Percentiles rank a stretch among this genome's conserved stretches.
Conservation (phyloP, 1,140 invertebrate genomes). For the Drosophila parvula region DNA sequence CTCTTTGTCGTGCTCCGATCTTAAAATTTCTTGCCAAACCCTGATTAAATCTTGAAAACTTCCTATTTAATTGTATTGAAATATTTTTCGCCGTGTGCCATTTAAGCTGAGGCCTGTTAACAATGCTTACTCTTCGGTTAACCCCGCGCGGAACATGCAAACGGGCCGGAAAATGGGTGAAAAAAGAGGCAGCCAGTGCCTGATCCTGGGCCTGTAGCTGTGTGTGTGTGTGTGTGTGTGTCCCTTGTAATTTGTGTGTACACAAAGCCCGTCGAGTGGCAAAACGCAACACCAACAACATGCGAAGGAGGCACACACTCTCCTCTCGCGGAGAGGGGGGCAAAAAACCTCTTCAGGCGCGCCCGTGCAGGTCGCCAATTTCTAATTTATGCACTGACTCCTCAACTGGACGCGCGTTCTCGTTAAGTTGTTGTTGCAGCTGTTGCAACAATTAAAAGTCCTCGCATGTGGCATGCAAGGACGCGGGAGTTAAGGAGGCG, state of each 20-base stretch:
- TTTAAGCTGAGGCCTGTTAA: slow-evolving; percentile 65
- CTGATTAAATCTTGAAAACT: not conserved
- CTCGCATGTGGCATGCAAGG: slow-evolving; percentile 66
- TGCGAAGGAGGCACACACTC: slow-evolving; percentile 15
- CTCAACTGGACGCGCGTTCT: slow-evolving; percentile 71
- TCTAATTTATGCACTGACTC: slow-evolving; percentile 73
- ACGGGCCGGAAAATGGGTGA: slow-evolving; percentile 21
- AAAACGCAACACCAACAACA: slow-evolving; percentile 53
- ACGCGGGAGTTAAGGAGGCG: slow-evolving; percentile 34
- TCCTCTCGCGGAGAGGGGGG: not conserved
- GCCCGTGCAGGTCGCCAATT: slow-evolving; percentile 58
- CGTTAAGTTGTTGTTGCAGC: slow-evolving; percentile 46
- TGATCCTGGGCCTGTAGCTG: not conserved
- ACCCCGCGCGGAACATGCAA: slow-evolving; percentile 48
- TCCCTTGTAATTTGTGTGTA: slow-evolving; percentile 68
- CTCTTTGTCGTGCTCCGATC: not conserved
- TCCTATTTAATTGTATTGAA: not conserved
- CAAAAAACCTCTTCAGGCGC: slow-evolving; percentile 31
- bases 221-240: slow-evolving; percentile 21
- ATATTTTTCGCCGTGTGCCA: slow-evolving; percentile 24
- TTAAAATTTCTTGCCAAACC: not conserved
- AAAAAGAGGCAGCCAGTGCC: slow-evolving; percentile 1
- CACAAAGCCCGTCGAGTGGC: slow-evolving; percentile 59
- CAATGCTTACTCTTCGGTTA: slow-evolving; percentile 64
- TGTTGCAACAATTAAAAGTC: slow-evolving; percentile 68